These are phyloP conservation scores for Epistrophe eligans DNA, from an alignment of 2,888 invertebrate genomes.

Conservation along the genomic window DNA sequence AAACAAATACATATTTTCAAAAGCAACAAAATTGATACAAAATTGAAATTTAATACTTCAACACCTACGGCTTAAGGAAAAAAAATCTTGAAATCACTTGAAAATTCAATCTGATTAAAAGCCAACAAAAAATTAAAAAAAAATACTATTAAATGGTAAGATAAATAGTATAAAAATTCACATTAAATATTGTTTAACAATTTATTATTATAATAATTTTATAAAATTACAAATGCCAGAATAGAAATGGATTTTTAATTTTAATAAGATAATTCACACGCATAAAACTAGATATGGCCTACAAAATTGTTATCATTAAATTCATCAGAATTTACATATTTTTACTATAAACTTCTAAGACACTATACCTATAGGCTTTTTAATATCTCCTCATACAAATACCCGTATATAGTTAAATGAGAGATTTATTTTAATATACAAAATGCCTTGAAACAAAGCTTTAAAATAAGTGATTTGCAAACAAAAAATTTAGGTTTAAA, in stretches of 20 bases:
- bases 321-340: not conserved
- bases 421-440: too few relatives aligned
- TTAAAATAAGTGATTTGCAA: too few relatives aligned
- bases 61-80: not conserved
- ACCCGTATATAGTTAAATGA: too few relatives aligned
- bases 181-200: not conserved
- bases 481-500: too few relatives aligned
- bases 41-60: constrained; percentile 2
- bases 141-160: not conserved
- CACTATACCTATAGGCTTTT: too few relatives aligned
- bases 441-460: too few relatives aligned
- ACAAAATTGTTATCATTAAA: not conserved
- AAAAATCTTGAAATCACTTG: not conserved
- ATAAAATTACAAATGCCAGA: not conserved
- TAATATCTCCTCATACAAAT: too few relatives aligned
- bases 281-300: not conserved
- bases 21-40: not conserved
- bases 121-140: not conserved
- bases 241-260: constrained; percentile 18
- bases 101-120: not conserved
- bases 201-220: constrained; percentile 12
- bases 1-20: not conserved
- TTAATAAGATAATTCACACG: not conserved
- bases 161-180: not conserved
- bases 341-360: not conserved